Conservation (phyloP, 2,113 vertebrate species). For the Myotis davidii region DNA sequence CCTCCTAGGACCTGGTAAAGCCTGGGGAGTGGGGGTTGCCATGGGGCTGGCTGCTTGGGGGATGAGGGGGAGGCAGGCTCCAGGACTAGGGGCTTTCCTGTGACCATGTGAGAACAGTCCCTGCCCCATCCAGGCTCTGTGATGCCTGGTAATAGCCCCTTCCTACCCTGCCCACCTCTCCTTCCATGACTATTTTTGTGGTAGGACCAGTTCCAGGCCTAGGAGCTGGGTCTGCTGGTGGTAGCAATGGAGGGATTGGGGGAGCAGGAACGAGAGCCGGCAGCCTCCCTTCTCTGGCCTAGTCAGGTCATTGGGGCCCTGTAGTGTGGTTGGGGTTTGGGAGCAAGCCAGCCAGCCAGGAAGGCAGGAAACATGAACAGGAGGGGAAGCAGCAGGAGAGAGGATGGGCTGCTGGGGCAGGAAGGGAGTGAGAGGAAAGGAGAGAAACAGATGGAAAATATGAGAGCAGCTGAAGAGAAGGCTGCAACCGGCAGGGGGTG, state of each 20-base stretch:
- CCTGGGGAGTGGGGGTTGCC: neutral
- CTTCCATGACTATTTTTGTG: neutral
- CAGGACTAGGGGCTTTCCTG: neutral
- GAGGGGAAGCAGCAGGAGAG: slow-evolving; percentile 66
- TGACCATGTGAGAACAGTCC: neutral
- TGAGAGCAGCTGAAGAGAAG: slow-evolving; percentile 45
- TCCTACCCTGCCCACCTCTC: neutral
- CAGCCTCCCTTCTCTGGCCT: neutral
- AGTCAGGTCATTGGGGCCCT: neutral
- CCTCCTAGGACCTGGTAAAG: neutral
- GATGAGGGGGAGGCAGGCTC: neutral
- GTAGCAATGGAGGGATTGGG: neutral
- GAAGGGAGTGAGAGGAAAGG: slow-evolving; percentile 45
- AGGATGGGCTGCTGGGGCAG: slow-evolving; percentile 47
- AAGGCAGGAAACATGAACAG: slow-evolving; percentile 52
- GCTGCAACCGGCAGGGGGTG: neutral
- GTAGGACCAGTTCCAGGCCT: neutral
- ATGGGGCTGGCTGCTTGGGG: neutral
- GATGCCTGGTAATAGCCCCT: neutral
- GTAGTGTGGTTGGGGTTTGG: neutral
- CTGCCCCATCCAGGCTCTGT: neutral
- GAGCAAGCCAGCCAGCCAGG: slow-evolving; percentile 25
- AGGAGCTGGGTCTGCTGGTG: neutral
- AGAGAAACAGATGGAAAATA: slow-evolving; percentile 75
- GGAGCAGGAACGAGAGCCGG: neutral